A percentile compares a stretch with the other conserved stretches of the same genome.
These are phyloP conservation scores for Drosophila navojoa DNA, from an alignment of 1,140 invertebrate genomes.

Conservation along the genomic window DNA sequence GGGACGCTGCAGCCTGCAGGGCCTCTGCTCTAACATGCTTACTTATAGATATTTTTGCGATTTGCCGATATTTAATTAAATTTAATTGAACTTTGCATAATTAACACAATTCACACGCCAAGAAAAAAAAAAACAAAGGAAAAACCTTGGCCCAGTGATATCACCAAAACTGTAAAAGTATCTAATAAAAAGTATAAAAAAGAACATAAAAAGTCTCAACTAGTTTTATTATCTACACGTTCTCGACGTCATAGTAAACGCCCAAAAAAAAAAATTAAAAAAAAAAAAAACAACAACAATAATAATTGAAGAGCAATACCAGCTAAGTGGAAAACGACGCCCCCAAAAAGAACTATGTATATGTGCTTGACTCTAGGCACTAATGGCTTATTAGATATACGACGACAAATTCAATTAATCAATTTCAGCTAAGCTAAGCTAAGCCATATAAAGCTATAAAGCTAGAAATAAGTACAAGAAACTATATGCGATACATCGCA, in stretches of 20 bases:
- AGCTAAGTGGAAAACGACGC: conserved; percentile 4
- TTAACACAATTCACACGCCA: conserved; percentile 33
- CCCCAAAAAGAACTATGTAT: conserved; percentile 3
- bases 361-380: not conserved
- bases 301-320: conserved; percentile 6
- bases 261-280: not conserved
- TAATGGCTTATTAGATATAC: not conserved
- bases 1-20: too few relatives aligned
- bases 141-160: not conserved
- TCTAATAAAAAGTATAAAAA: conserved; percentile 46
- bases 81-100: conserved; percentile 66
- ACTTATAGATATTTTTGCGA: too few relatives aligned
- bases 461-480: too few relatives aligned
- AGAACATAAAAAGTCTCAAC: conserved; percentile 16
- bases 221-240: conserved; percentile 29
- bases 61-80: conserved; percentile 62
- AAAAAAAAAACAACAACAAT: not conserved
- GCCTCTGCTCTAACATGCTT: not conserved
- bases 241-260: conserved; percentile 5
- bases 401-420: not conserved
- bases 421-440: not conserved
- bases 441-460: too few relatives aligned
- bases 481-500: too few relatives aligned
- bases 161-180: conserved; percentile 23
- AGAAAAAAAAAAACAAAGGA: not conserved